These are phyloP conservation scores for Isichthys henryi DNA, from an alignment of 2,113 vertebrate genomes.

Conservation along the genomic window DNA sequence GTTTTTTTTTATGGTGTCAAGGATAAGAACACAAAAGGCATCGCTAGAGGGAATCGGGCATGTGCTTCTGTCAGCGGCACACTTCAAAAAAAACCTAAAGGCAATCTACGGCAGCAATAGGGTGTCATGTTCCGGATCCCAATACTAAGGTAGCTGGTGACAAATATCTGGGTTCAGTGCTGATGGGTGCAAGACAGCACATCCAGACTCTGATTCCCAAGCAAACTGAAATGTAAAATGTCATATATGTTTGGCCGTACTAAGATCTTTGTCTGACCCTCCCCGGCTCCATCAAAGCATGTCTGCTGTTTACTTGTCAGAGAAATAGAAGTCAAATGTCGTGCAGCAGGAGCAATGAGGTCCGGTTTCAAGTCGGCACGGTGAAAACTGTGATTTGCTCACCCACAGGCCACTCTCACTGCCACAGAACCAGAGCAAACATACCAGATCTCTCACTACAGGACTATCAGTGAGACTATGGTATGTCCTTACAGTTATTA, in stretches of 20 bases:
- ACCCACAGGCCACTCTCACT: neutral
- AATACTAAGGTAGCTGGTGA: neutral
- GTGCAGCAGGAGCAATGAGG: neutral
- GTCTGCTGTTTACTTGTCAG: neutral
- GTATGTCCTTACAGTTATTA: neutral
- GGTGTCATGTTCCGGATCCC: neutral
- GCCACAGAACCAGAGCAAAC: neutral
- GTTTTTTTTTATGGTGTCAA: neutral
- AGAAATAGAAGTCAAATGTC: neutral
- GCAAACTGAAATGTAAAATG: conserved; percentile 27
- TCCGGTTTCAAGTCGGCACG: neutral
- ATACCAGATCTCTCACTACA: neutral
- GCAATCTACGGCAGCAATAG: neutral
- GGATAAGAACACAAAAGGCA: conserved; percentile 9
- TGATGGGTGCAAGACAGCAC: conserved; percentile 35
- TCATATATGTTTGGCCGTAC: conserved; percentile 6
- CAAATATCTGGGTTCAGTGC: conserved; percentile 13
- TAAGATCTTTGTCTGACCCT: neutral
- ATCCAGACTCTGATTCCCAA: conserved; percentile 19
- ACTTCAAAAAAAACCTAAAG: neutral
- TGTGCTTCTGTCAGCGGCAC: neutral
- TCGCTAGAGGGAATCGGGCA: neutral
- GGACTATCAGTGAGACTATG: neutral
- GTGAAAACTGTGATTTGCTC: neutral
- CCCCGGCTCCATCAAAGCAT: neutral